Evolutionary conservation across 2,113 vertebrate species (phyloP).

Genomic region (Puffinus mauretanicus): DNA sequence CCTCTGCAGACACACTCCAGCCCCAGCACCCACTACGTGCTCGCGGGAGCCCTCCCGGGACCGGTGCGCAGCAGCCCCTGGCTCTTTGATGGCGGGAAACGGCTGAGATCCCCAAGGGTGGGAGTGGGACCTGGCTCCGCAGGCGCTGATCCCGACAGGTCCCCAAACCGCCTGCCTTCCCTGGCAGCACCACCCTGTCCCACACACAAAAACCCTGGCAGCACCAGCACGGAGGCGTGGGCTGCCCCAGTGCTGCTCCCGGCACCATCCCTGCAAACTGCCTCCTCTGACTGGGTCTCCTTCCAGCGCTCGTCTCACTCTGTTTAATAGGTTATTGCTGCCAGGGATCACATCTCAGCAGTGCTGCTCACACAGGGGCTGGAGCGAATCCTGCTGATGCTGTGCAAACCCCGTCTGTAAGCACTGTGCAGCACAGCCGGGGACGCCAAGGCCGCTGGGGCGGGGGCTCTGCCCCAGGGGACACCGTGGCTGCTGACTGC

Average conservation of each 20-base stretch:
- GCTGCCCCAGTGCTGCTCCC: not conserved
- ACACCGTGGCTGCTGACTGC: not conserved
- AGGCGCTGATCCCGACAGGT: not conserved
- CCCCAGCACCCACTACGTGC: not conserved
- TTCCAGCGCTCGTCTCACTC: not conserved
- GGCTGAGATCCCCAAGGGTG: not conserved
- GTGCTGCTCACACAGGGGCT: not conserved
- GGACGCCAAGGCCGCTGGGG: not conserved
- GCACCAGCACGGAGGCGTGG: not conserved
- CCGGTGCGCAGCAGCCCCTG: not conserved
- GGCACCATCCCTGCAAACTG: not conserved
- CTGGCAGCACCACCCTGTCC: not conserved
- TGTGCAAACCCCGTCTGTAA: not conserved
- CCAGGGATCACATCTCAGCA: not conserved
- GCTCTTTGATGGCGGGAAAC: not conserved
- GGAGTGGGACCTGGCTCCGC: accelerated
- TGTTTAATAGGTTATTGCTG: not conserved
- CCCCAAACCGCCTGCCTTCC: not conserved
- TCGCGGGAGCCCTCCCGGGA: not conserved
- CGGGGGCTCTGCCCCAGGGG: not conserved
- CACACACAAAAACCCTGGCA: not conserved
- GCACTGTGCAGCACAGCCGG: accelerated
- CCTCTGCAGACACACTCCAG: not conserved
- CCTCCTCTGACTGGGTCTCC: not conserved
- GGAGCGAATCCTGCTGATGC: not conserved